A percentile compares a stretch with the other conserved stretches of the same genome.
These are phyloP conservation scores for Chaetophractus vellerosus DNA, from an alignment of 2,797 vertebrate genomes.

Conservation along the genomic window DNA sequence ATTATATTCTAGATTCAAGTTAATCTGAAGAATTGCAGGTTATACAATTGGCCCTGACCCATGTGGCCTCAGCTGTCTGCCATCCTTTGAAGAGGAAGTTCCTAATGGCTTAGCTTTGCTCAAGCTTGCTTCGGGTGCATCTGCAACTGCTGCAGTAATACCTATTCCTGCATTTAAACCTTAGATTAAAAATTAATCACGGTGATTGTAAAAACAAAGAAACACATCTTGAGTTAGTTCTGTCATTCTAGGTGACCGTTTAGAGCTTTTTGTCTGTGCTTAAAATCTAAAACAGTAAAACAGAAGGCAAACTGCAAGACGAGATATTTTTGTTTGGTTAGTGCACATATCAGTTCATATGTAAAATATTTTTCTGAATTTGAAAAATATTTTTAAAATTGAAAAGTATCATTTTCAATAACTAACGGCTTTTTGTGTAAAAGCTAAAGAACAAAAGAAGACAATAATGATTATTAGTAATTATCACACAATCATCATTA, in stretches of 20 bases:
- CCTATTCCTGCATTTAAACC: background rate
- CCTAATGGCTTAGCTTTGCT: rapidly evolving
- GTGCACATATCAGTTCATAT: background rate
- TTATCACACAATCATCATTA: background rate
- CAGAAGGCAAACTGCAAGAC: background rate
- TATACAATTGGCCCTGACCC: background rate
- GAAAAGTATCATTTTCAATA: background rate
- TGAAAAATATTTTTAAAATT: background rate
- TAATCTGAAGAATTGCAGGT: background rate
- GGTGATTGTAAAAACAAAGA: background rate
- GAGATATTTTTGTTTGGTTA: background rate
- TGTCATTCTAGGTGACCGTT: background rate
- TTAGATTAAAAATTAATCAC: background rate
- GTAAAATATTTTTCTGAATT: background rate
- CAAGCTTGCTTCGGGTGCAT: background rate
- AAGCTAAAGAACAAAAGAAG: background rate
- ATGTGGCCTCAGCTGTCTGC: background rate
- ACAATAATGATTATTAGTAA: background rate
- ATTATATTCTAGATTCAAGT: background rate
- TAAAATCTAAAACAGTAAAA: background rate
- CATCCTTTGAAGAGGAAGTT: background rate
- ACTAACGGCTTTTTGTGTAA: background rate
- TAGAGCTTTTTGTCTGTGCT: background rate
- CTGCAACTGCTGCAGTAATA: background rate
- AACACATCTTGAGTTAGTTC: background rate